A percentile compares a stretch with the other conserved stretches of the same genome.
These are phyloP conservation scores for Chionodraco myersi DNA, from an alignment of 2,113 vertebrate species.

Conservation along the genomic window DNA sequence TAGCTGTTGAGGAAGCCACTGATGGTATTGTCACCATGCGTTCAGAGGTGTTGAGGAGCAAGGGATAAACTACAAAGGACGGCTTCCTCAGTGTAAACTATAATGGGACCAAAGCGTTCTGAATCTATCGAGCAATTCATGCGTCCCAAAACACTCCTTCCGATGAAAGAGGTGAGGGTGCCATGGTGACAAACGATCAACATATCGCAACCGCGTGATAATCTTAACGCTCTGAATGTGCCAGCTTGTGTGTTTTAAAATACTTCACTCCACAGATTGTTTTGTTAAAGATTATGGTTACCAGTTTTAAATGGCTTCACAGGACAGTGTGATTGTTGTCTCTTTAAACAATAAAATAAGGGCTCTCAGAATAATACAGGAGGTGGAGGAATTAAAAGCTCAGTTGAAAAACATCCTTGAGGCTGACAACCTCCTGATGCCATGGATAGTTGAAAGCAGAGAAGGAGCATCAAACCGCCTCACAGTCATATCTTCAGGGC, in stretches of 20 bases:
- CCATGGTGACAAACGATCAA: neutral
- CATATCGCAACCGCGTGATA: neutral
- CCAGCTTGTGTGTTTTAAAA: neutral
- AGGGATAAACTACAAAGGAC: too few species aligned
- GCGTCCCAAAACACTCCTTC: neutral
- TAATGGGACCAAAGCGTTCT: neutral
- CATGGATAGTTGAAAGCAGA: neutral
- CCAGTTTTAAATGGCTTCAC: neutral
- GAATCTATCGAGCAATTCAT: neutral
- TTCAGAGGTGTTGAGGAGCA: too few species aligned
- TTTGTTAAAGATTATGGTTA: neutral
- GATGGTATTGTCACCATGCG: too few species aligned
- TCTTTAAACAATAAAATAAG: neutral
- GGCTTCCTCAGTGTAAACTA: neutral
- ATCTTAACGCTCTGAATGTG: neutral
- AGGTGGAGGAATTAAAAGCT: neutral
- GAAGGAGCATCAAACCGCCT: neutral
- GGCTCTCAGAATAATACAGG: too few species aligned
- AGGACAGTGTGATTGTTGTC: neutral
- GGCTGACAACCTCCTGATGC: neutral
- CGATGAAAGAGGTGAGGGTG: neutral
- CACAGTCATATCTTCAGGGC: slow-evolving; percentile 2
- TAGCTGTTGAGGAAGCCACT: neutral
- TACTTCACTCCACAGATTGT: neutral
- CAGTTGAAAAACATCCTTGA: neutral